These are phyloP conservation scores for Ditylenchus dipsaci DNA, from an alignment of 1,140 invertebrate genomes.

Conservation along the genomic window DNA sequence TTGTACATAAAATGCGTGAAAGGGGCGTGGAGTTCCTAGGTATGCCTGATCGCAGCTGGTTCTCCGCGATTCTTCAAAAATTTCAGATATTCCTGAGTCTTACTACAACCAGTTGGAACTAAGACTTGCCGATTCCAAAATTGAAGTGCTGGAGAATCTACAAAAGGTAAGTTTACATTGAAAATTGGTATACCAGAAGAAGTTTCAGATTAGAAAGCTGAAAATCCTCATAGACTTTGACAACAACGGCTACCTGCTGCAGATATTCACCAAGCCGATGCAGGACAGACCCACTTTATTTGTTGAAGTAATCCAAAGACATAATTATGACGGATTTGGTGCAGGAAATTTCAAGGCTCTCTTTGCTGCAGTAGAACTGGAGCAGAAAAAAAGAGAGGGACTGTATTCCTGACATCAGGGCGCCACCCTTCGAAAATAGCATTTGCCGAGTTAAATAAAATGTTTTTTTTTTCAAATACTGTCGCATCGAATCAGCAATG, in stretches of 20 bases:
- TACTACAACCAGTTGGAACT: constrained; percentile 83
- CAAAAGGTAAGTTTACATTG: constrained; percentile 58
- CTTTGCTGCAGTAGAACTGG: constrained; percentile 92
- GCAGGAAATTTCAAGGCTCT: constrained; percentile 97
- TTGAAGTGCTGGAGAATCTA: constrained; percentile 79
- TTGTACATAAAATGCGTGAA: constrained; percentile 72
- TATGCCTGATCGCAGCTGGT: no score
- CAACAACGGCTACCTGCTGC: constrained; percentile 91
- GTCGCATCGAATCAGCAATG: no score
- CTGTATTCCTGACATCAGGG: neutral
- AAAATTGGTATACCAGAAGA: neutral
- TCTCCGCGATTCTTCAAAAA: no score
- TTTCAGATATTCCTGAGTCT: constrained; percentile 70
- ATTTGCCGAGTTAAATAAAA: no score
- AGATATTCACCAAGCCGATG: constrained; percentile 96
- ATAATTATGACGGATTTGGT: constrained; percentile 82
- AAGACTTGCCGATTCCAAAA: constrained; percentile 71
- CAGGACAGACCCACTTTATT: constrained; percentile 95
- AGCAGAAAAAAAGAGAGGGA: constrained; percentile 66
- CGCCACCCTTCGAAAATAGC: no score
- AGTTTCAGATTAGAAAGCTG: constrained; percentile 67
- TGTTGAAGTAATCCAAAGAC: constrained; percentile 90
- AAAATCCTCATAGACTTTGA: constrained; percentile 95
- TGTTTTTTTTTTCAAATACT: no score
- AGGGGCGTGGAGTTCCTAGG: constrained; percentile 81